phyloP scores from a whole-genome alignment of 2,797 vertebrate genomes.

The Dromococcyx pavoninus region DNA sequence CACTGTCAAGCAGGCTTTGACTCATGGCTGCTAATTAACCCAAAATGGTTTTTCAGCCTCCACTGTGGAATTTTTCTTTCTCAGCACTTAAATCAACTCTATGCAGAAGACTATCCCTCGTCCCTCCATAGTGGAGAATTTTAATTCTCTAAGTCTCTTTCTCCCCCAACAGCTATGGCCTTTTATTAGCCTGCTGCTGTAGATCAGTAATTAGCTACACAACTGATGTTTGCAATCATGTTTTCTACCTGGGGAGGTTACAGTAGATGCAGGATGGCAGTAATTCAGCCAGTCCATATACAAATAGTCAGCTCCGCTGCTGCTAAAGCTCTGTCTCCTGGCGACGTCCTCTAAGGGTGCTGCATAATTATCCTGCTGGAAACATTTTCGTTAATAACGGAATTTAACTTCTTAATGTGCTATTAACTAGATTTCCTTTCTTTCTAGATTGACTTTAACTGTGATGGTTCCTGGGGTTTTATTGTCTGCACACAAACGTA shows the following conservation, averaged over 20 bases:
- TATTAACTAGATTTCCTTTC: background rate
- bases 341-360: background rate
- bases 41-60: background rate
- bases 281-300: background rate
- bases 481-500: background rate
- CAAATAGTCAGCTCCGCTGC: background rate
- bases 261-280: background rate
- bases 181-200: slow-evolving; percentile 5
- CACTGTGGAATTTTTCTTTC: background rate
- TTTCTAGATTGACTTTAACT: background rate
- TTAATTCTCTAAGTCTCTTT: background rate
- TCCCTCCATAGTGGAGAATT: background rate
- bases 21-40: slow-evolving; percentile 10
- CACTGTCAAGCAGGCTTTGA: background rate
- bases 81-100: background rate
- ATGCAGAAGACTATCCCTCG: background rate
- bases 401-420: background rate
- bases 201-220: background rate
- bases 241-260: background rate
- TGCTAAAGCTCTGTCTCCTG: background rate
- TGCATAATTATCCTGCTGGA: background rate
- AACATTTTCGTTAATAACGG: slow-evolving; percentile 5
- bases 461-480: background rate
- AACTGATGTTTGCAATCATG: background rate
- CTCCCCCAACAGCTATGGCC: too few species aligned